phyloP scores from a whole-genome alignment of 2,888 invertebrate species.

The Ernsta delagoae region DNA sequence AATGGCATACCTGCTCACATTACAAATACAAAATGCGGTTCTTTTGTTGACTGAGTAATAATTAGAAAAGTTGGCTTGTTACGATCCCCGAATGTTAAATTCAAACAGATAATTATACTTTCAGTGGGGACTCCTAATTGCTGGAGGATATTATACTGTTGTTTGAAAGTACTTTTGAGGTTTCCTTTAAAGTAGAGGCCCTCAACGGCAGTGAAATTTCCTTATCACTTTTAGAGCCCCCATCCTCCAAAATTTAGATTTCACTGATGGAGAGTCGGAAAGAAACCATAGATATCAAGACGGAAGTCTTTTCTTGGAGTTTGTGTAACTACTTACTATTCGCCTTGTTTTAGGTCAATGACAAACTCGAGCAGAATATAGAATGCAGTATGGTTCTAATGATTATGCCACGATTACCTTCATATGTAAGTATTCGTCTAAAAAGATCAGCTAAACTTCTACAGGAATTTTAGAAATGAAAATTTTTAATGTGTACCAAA shows the following conservation, averaged over 20 bases:
- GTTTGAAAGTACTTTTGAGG: slow-evolving; percentile 11
- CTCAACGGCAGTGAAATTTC: not conserved
- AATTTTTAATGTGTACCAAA: not conserved
- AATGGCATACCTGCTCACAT: slow-evolving; percentile 19
- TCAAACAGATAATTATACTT: slow-evolving; percentile 1
- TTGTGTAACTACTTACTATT: no score
- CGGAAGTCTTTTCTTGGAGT: no score
- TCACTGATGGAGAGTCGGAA: no score
- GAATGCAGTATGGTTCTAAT: no score
- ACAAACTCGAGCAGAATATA: no score
- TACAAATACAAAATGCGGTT: slow-evolving; percentile 12
- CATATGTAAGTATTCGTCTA: no score
- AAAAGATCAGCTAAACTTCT: no score
- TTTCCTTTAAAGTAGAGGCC: not conserved
- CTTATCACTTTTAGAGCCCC: not conserved
- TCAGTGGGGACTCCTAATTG: slow-evolving; percentile 14
- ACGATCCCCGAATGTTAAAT: slow-evolving; percentile 16
- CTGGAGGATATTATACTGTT: not conserved
- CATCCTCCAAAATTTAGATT: no score
- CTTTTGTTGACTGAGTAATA: slow-evolving; percentile 23
- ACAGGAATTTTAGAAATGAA: not conserved
- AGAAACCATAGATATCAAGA: no score
- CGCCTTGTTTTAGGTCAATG: no score
- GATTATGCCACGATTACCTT: no score
- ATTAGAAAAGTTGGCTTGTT: slow-evolving; percentile 30